Percentiles rank a stretch among this genome's conserved stretches.
These are phyloP conservation scores for Gambelia wislizenii DNA, from an alignment of 2,797 vertebrate genomes.

Conservation along the genomic window DNA sequence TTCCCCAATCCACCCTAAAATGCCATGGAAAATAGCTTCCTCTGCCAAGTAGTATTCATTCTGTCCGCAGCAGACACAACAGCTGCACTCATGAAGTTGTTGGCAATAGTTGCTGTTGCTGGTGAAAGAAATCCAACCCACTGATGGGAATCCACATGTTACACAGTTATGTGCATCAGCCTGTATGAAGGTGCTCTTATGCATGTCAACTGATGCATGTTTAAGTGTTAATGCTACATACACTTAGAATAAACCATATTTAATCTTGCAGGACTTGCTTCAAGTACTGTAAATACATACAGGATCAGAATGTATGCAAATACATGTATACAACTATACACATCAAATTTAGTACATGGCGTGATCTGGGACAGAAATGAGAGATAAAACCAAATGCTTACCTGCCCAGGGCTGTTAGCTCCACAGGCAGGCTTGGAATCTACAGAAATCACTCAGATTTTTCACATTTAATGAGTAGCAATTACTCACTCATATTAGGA, in stretches of 20 bases:
- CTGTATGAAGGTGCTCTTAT: not conserved
- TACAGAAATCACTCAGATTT: not conserved
- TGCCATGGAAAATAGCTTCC: not conserved
- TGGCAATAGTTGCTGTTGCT: not conserved
- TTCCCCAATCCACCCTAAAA: not conserved
- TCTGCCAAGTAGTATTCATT: not conserved
- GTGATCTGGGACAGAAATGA: not conserved
- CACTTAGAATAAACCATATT: not conserved
- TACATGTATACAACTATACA: not conserved
- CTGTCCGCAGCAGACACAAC: not conserved
- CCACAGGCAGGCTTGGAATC: not conserved
- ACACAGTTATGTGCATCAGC: too few species aligned
- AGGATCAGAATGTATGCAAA: not conserved
- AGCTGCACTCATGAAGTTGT: not conserved
- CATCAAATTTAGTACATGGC: not conserved
- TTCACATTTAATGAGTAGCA: not conserved
- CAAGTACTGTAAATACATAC: too few species aligned
- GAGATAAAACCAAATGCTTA: not conserved
- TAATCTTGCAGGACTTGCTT: not conserved
- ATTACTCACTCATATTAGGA: not conserved
- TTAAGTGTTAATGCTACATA: not conserved
- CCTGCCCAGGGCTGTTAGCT: not conserved
- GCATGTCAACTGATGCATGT: not conserved
- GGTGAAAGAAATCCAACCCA: not conserved
- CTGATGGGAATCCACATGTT: not conserved